These are phyloP conservation scores for Sinocyclocheilus grahami DNA, from an alignment of 2,113 vertebrate species.

Conservation along the genomic window DNA sequence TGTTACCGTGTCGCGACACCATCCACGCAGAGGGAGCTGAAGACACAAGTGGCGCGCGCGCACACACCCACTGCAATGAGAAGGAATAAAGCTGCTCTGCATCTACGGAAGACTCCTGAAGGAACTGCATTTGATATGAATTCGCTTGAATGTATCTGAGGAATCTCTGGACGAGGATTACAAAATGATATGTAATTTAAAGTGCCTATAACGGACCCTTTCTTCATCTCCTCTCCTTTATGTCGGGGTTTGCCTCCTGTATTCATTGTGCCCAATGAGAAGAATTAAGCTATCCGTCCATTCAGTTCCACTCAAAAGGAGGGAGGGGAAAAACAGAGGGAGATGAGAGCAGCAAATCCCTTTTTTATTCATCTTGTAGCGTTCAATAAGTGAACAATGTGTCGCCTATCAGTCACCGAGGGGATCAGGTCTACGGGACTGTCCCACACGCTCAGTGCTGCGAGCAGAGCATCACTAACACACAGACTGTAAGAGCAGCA, in stretches of 20 bases:
- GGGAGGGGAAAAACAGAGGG: constrained; percentile 75
- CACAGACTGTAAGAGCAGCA: constrained; percentile 68
- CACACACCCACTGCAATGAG: constrained; percentile 46
- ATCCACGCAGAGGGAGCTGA: constrained; percentile 59
- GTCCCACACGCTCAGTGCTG: constrained; percentile 79
- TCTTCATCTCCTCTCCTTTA: constrained; percentile 62
- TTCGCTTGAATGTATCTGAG: constrained; percentile 59
- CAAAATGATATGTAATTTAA: constrained; percentile 68
- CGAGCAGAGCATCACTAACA: constrained; percentile 78
- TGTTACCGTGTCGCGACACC: constrained; percentile 67
- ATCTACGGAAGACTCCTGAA: constrained; percentile 54
- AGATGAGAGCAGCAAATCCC: constrained; percentile 87
- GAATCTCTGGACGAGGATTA: constrained; percentile 59
- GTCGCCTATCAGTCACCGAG: constrained; percentile 84
- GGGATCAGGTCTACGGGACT: constrained; percentile 81
- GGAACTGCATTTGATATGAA: constrained; percentile 50
- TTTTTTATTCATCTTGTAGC: constrained; percentile 85
- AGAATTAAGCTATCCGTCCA: constrained; percentile 83
- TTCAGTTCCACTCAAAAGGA: constrained; percentile 79
- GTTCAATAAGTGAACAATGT: constrained; percentile 90
- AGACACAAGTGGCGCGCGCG: constrained; percentile 60
- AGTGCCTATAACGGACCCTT: constrained; percentile 37
- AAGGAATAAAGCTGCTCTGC: constrained; percentile 56
- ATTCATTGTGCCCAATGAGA: constrained; percentile 82
- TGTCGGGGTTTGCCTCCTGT: constrained; percentile 74